Evolutionary conservation across 2,797 vertebrate species (phyloP).

Genomic region (Micropoecilia bifurca): DNA sequence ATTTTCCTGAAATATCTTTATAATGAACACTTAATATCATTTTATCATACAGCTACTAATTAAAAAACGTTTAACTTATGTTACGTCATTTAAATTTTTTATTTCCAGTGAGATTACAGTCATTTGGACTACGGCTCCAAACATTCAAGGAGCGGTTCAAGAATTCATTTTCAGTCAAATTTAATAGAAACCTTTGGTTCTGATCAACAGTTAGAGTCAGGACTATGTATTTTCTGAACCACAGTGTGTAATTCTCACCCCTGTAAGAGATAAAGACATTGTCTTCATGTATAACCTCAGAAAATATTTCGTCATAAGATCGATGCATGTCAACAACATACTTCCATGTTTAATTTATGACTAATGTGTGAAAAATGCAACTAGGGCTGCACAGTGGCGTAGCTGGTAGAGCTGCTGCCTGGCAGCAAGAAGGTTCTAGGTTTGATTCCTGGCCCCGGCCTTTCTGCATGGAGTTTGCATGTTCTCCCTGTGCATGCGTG

Average conservation of each 20-base stretch:
- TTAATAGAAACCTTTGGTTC: not conserved
- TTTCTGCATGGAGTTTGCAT: no score
- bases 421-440: no score
- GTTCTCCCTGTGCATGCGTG: no score
- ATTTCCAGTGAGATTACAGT: not conserved
- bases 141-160: not conserved
- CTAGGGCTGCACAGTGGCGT: no score
- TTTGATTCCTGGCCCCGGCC: no score
- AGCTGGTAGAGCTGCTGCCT: no score
- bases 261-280: not conserved
- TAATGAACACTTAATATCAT: not conserved
- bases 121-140: not conserved
- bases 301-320: not conserved
- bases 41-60: not conserved
- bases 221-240: not conserved
- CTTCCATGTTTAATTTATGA: not conserved
- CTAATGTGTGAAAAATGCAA: not conserved
- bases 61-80: not conserved
- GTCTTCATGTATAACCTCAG: not conserved
- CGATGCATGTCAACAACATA: not conserved
- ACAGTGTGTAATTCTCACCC: not conserved
- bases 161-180: not conserved
- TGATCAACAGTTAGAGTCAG: not conserved
- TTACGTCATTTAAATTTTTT: not conserved
- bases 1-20: not conserved